Conservation (phyloP, 1,140 invertebrate genomes). For the Spodoptera frugiperda region DNA sequence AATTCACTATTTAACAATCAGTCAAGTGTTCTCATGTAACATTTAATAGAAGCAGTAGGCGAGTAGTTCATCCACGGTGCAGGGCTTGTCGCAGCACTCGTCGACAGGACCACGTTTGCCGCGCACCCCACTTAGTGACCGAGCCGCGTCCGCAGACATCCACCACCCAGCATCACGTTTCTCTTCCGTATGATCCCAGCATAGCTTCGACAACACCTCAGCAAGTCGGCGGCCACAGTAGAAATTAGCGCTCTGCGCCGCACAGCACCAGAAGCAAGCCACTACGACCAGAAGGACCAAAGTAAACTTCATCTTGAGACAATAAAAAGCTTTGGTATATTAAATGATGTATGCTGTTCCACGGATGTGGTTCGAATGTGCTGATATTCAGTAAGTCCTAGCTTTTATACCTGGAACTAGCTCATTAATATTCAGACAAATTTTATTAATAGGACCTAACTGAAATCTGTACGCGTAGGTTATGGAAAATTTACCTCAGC, state of each 20-base stretch:
- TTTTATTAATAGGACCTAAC: background rate
- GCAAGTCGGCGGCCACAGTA: constrained; percentile 7
- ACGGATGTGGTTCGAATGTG: constrained; percentile 23
- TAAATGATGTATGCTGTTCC: constrained; percentile 2
- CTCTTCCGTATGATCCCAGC: background rate
- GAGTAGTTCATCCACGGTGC: constrained; percentile 3
- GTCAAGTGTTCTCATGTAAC: background rate
- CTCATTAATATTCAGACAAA: constrained; percentile 8
- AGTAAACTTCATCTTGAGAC: background rate
- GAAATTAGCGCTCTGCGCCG: background rate
- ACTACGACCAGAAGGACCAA: background rate
- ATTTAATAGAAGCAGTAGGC: constrained; percentile 6
- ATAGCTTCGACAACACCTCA: background rate
- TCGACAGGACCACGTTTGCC: background rate
- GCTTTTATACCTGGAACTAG: constrained; percentile 20
- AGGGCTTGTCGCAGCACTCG: constrained; percentile 16
- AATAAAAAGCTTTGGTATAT: background rate
- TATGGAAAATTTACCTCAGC: constrained; percentile 6
- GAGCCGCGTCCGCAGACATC: background rate
- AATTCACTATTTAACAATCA: background rate
- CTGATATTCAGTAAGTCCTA: background rate
- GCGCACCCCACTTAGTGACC: background rate
- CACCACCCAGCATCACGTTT: constrained; percentile 23
- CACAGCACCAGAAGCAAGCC: background rate
- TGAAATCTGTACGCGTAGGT: background rate